phyloP scores from a whole-genome alignment of 2,888 invertebrate species.

The Cephus pygmeus region DNA sequence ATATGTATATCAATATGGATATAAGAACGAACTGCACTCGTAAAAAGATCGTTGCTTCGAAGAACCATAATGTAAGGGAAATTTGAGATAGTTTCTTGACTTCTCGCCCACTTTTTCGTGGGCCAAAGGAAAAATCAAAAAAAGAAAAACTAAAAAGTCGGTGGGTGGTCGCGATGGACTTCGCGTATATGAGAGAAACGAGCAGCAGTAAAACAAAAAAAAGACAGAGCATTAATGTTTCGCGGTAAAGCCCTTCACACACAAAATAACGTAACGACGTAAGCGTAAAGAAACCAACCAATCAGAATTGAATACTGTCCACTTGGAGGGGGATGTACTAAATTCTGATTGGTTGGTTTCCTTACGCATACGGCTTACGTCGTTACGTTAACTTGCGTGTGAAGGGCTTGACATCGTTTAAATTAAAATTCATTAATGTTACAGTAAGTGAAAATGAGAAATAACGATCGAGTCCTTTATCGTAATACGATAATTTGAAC shows the following conservation, averaged over 20 bases:
- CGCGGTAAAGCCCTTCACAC: neutral
- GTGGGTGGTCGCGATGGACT: neutral
- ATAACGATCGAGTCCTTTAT: neutral
- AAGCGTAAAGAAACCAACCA: too few relatives aligned
- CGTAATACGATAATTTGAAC: neutral
- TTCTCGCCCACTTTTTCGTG: neutral
- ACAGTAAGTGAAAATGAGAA: neutral
- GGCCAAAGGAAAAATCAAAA: too few relatives aligned
- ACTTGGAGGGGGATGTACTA: too few relatives aligned
- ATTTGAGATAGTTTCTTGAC: neutral
- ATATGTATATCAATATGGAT: neutral
- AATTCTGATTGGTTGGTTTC: too few relatives aligned
- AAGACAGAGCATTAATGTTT: slow-evolving; percentile 27
- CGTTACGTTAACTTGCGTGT: too few relatives aligned
- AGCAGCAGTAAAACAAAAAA: neutral
- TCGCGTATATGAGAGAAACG: neutral
- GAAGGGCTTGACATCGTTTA: neutral
- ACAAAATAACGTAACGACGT: too few relatives aligned
- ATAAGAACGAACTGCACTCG: neutral
- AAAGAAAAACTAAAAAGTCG: neutral
- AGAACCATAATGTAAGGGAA: neutral
- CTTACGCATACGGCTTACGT: too few relatives aligned
- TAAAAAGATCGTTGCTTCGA: neutral
- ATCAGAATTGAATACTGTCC: too few relatives aligned
- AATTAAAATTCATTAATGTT: neutral